A percentile compares a stretch with the other conserved stretches of the same genome.
These are phyloP conservation scores for Hypolimnas misippus DNA, from an alignment of 2,888 invertebrate species.

Conservation along the genomic window DNA sequence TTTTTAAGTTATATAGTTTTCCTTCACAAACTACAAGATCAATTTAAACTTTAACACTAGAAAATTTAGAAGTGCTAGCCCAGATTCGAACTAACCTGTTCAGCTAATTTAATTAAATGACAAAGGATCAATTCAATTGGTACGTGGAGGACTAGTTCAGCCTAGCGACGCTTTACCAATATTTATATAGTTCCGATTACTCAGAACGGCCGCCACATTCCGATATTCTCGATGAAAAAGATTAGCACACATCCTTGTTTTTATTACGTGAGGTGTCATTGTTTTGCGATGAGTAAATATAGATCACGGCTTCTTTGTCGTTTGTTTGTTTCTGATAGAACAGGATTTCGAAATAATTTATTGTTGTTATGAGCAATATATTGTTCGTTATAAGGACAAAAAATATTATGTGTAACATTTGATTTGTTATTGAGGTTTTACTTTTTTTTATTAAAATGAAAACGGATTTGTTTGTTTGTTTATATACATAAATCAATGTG, in stretches of 20 bases:
- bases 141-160: slow-evolving; percentile 18
- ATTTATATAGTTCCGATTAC: slow-evolving; percentile 49
- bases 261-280: slow-evolving; percentile 33
- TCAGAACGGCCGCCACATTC: slow-evolving; percentile 46
- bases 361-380: neutral
- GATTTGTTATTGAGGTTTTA: neutral
- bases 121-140: slow-evolving; percentile 9
- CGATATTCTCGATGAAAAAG: slow-evolving; percentile 37
- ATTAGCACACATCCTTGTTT: slow-evolving; percentile 47
- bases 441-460: no score
- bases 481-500: no score
- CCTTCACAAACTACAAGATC: no score
- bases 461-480: no score
- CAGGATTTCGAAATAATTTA: neutral
- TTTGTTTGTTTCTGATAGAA: neutral
- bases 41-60: no score
- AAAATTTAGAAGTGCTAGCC: no score
- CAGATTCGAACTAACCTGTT: no score
- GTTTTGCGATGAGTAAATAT: slow-evolving; percentile 29
- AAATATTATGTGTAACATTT: neutral
- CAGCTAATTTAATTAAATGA: no score
- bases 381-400: no score
- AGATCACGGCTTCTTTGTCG: slow-evolving; percentile 2
- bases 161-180: slow-evolving; percentile 42
- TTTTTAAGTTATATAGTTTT: no score